Percentiles rank a stretch among this genome's conserved stretches.
Conservation (phyloP, 2,113 vertebrate genomes). For the Rissa tridactyla region DNA sequence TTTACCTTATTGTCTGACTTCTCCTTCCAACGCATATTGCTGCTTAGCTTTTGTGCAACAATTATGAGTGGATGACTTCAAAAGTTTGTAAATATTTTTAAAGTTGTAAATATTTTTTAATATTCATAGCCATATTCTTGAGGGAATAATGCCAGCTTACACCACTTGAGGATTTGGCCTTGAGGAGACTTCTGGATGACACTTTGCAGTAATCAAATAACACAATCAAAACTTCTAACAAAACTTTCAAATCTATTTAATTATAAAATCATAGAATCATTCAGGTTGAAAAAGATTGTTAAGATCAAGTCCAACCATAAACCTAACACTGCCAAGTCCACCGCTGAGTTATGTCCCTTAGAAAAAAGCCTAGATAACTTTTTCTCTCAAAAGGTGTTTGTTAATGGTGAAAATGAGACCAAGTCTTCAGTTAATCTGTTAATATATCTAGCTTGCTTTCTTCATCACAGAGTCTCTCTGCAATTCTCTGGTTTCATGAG, state of each 20-base stretch:
- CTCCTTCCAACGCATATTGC: neutral
- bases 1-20: neutral
- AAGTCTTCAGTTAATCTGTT: neutral
- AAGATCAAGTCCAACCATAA: fast-evolving
- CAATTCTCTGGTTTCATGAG: neutral
- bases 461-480: neutral
- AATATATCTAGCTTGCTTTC: neutral
- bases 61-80: neutral
- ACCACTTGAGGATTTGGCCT: neutral
- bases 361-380: neutral
- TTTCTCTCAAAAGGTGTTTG: neutral
- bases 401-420: neutral
- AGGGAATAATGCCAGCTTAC: neutral
- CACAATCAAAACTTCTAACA: neutral
- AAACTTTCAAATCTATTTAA: neutral
- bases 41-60: neutral
- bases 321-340: neutral
- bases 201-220: neutral
- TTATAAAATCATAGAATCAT: neutral
- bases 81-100: neutral
- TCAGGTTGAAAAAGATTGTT: neutral
- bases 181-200: neutral
- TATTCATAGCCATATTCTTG: neutral
- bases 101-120: neutral
- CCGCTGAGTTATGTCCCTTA: neutral